Percentiles rank a stretch among this genome's conserved stretches.
These are phyloP conservation scores for Drosophila ficusphila DNA, from an alignment of 1,140 invertebrate genomes.

Conservation along the genomic window DNA sequence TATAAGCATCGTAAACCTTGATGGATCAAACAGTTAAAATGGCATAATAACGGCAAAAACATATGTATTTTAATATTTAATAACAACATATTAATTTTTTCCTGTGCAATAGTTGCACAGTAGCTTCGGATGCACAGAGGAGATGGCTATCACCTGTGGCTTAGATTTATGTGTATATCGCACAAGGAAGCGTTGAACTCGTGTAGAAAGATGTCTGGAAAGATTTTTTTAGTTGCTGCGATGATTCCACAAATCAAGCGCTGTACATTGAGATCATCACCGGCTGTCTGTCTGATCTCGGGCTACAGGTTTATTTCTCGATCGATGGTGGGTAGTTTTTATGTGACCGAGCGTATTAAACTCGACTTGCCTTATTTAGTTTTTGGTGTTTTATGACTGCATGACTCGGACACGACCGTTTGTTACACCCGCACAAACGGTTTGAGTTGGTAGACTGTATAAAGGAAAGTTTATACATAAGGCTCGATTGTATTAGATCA, in stretches of 20 bases:
- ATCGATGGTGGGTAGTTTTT: slow-evolving; percentile 76
- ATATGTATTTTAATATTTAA: too few relatives aligned
- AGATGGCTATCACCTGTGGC: slow-evolving; percentile 35
- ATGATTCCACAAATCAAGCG: slow-evolving; percentile 73
- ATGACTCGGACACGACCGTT: slow-evolving; percentile 62
- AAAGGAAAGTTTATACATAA: slow-evolving; percentile 17
- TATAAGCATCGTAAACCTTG: not conserved
- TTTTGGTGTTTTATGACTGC: slow-evolving; percentile 58
- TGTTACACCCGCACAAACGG: slow-evolving; percentile 61
- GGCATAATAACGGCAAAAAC: not conserved
- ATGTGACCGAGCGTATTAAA: slow-evolving; percentile 68
- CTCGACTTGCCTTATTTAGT: slow-evolving; percentile 74
- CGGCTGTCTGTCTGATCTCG: slow-evolving; percentile 24
- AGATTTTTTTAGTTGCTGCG: slow-evolving; percentile 6
- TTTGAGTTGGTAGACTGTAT: slow-evolving; percentile 14
- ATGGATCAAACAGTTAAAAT: too few relatives aligned
- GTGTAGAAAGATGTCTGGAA: not conserved
- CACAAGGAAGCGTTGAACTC: slow-evolving; percentile 27
- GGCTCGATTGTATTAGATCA: slow-evolving; percentile 44
- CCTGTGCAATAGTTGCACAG: slow-evolving; percentile 29
- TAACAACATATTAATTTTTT: slow-evolving; percentile 1
- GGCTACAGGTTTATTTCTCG: slow-evolving; percentile 72
- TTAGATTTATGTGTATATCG: slow-evolving; percentile 44
- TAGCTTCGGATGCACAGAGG: slow-evolving; percentile 34
- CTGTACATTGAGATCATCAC: slow-evolving; percentile 77